A percentile compares a stretch with the other conserved stretches of the same genome.
Conservation (phyloP, 2,888 invertebrate genomes). For the Sarcophaga caerulescens region DNA sequence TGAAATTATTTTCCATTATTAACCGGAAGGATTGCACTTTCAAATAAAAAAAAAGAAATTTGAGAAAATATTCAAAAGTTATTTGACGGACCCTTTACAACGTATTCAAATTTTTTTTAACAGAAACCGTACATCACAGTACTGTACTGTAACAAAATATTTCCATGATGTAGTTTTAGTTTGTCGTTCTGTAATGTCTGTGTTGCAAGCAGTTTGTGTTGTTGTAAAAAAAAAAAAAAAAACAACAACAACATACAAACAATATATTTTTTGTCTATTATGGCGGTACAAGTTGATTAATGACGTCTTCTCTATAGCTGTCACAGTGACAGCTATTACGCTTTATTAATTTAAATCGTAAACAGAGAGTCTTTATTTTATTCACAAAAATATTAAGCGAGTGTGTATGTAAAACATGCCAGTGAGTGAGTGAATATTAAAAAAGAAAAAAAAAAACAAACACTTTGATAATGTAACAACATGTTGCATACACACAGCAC, state of each 20-base stretch:
- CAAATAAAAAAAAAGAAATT: too few relatives aligned
- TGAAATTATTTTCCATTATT: too few relatives aligned
- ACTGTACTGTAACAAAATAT: too few relatives aligned
- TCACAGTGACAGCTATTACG: constrained; percentile 68
- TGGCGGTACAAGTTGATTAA: constrained; percentile 66
- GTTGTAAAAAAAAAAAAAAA: too few relatives aligned
- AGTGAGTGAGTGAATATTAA: background rate
- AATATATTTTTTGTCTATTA: constrained; percentile 52
- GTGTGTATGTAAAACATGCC: background rate
- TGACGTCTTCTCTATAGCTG: constrained; percentile 68
- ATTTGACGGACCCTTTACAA: too few relatives aligned
- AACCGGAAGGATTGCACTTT: too few relatives aligned
- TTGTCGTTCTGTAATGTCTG: background rate
- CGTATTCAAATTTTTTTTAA: too few relatives aligned
- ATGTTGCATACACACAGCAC: background rate
- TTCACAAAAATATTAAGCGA: constrained; percentile 5
- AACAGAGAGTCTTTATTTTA: constrained; percentile 9
- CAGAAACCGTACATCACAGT: too few relatives aligned
- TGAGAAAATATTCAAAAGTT: too few relatives aligned
- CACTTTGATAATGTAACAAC: background rate
- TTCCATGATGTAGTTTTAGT: background rate
- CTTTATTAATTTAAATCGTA: constrained; percentile 64
- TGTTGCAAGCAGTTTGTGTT: constrained; percentile 32
- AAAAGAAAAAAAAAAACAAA: too few relatives aligned
- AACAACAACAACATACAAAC: too few relatives aligned